Conservation (phyloP, 2,888 invertebrate genomes). For the Melinaea marsaeus region DNA sequence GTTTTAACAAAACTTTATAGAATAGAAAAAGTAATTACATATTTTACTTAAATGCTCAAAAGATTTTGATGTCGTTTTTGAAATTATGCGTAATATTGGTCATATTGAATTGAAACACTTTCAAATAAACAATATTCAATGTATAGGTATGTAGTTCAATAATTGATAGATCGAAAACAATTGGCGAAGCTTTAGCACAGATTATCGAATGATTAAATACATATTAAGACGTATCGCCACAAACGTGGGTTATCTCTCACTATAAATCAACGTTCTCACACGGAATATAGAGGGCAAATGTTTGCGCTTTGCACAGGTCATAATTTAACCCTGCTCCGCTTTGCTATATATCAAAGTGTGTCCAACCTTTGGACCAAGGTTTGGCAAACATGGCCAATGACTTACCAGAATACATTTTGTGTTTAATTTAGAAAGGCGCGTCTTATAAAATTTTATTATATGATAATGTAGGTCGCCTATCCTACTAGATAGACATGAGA, state of each 20-base stretch:
- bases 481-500: too few relatives aligned
- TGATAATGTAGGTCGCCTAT: too few relatives aligned
- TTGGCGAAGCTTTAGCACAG: not conserved
- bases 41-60: too few relatives aligned
- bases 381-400: conserved; percentile 5
- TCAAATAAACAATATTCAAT: too few relatives aligned
- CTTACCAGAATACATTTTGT: not conserved
- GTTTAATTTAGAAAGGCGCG: too few relatives aligned
- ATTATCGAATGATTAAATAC: conserved; percentile 32
- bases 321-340: conserved; percentile 22
- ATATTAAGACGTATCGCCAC: conserved; percentile 48
- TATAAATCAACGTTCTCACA: conserved; percentile 40
- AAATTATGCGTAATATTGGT: too few relatives aligned
- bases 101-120: too few relatives aligned
- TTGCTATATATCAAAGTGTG: conserved; percentile 21
- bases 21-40: too few relatives aligned
- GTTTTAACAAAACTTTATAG: too few relatives aligned
- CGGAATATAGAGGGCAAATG: conserved; percentile 30
- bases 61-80: too few relatives aligned
- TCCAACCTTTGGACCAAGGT: conserved; percentile 12
- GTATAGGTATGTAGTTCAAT: not conserved
- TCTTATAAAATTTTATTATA: too few relatives aligned
- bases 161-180: conserved; percentile 5
- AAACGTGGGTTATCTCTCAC: conserved; percentile 36
- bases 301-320: conserved; percentile 25